Evolutionary conservation across 1,140 invertebrate species (phyloP).

Genomic region (Drosophila neocordata): DNA sequence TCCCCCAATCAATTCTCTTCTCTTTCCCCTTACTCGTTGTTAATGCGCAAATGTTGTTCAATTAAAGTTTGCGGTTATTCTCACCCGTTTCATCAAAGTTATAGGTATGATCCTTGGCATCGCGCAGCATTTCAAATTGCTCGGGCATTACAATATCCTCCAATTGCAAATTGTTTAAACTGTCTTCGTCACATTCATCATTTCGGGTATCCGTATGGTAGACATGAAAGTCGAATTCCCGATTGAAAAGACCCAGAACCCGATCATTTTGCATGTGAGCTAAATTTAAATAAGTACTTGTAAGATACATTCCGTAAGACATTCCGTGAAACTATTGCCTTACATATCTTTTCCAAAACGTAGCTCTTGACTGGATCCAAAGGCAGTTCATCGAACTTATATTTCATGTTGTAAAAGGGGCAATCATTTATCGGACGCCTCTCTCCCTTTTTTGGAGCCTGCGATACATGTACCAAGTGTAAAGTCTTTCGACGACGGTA

Average conservation of each 20-base stretch:
- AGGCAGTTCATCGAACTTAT: slow-evolving; percentile 74
- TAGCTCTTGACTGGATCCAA: slow-evolving; percentile 74
- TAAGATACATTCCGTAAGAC: no score
- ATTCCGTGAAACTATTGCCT: slow-evolving; percentile 12
- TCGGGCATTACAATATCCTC: slow-evolving; percentile 74
- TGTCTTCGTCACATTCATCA: slow-evolving; percentile 63
- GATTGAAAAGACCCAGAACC: slow-evolving; percentile 70
- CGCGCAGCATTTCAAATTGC: slow-evolving; percentile 64
- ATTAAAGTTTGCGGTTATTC: slow-evolving; percentile 41
- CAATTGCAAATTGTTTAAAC: slow-evolving; percentile 43
- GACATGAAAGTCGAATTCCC: slow-evolving; percentile 66
- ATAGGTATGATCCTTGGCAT: slow-evolving; percentile 61
- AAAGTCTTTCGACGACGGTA: slow-evolving; percentile 38
- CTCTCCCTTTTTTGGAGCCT: slow-evolving; percentile 36
- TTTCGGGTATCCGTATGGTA: slow-evolving; percentile 59
- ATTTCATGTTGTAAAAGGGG: slow-evolving; percentile 69
- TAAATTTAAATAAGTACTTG: slow-evolving; percentile 1
- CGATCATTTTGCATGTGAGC: slow-evolving; percentile 73
- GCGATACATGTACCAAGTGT: slow-evolving; percentile 13
- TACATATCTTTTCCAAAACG: slow-evolving; percentile 75
- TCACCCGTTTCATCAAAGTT: slow-evolving; percentile 67
- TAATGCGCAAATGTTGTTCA: slow-evolving; percentile 66
- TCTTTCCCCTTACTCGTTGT: neutral
- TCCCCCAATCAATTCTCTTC: neutral
- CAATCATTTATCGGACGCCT: slow-evolving; percentile 72